Conservation (phyloP, 2,888 invertebrate genomes). For the Gandaritis pyraliata region DNA sequence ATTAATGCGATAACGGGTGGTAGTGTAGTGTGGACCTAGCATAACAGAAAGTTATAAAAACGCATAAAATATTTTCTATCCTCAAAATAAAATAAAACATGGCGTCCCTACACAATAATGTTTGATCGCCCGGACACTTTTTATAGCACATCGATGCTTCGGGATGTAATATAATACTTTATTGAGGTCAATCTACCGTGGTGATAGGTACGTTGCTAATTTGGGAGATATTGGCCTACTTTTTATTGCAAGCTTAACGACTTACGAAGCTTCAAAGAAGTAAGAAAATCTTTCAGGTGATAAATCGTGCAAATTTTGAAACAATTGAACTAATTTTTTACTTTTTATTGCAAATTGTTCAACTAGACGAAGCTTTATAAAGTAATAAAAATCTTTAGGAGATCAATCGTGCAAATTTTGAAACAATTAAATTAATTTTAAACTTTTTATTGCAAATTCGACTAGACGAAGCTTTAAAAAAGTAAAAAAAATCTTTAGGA, state of each 20-base stretch:
- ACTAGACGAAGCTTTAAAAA: not conserved
- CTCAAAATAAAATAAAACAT: not conserved
- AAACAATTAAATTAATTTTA: too few relatives aligned
- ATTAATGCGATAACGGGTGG: too few relatives aligned
- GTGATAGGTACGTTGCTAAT: constrained; percentile 12
- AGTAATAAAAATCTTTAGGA: too few relatives aligned
- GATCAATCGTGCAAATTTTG: too few relatives aligned
- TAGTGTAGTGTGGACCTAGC: too few relatives aligned
- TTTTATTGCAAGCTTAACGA: not conserved
- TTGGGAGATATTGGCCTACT: constrained; percentile 8
- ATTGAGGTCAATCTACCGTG: constrained; percentile 27
- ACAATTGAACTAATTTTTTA: too few relatives aligned
- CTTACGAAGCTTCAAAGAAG: not conserved
- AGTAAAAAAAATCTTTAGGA: too few relatives aligned
- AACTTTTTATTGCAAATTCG: not conserved
- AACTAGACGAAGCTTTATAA: not conserved
- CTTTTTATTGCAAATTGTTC: not conserved
- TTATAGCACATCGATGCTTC: constrained; percentile 23
- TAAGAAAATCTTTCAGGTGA: too few relatives aligned
- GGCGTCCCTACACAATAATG: constrained; percentile 21
- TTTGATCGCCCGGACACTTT: constrained; percentile 19
- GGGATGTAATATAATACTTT: constrained; percentile 23
- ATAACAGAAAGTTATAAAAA: too few relatives aligned
- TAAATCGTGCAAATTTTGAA: not conserved
- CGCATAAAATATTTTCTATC: constrained; percentile 3